These are phyloP conservation scores for Platygyra sinensis DNA, from an alignment of 64 coral and sea anemone species.

Conservation along the genomic window DNA sequence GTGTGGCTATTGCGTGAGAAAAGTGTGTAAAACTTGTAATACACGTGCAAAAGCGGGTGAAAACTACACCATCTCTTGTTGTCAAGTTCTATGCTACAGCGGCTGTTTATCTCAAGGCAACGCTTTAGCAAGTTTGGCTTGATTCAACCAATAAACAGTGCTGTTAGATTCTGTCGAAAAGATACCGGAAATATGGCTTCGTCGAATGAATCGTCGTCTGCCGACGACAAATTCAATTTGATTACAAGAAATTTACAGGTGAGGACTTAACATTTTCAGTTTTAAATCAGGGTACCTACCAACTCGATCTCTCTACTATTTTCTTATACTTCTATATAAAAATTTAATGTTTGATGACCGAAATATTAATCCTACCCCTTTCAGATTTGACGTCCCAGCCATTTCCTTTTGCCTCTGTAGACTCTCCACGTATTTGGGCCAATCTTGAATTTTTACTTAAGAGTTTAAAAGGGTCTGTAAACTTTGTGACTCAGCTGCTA, in stretches of 20 bases:
- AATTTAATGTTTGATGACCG: not conserved
- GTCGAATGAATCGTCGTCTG: constrained; percentile 1
- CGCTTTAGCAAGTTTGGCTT: not conserved
- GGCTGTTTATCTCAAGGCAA: not conserved
- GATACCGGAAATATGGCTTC: constrained; percentile 12
- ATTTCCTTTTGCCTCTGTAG: too few relatives aligned
- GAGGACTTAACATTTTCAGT: not conserved
- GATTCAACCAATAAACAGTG: not conserved
- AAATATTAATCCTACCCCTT: too few relatives aligned
- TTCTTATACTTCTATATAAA: not conserved
- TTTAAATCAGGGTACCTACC: not conserved
- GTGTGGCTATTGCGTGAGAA: not conserved
- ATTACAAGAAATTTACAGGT: constrained; percentile 82
- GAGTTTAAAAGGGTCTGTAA: too few relatives aligned
- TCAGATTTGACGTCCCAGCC: too few relatives aligned
- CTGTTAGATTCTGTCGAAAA: not conserved
- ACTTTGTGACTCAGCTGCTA: too few relatives aligned
- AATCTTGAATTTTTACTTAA: too few relatives aligned
- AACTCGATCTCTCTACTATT: not conserved
- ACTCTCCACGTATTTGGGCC: too few relatives aligned
- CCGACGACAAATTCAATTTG: constrained; percentile 65
- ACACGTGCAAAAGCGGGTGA: not conserved
- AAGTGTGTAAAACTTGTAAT: not conserved
- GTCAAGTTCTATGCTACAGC: constrained; percentile 20
- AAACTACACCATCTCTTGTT: not conserved